A percentile compares a stretch with the other conserved stretches of the same genome.
phyloP scores from a whole-genome alignment of 2,113 vertebrate genomes.

The Bagarius yarrelli region DNA sequence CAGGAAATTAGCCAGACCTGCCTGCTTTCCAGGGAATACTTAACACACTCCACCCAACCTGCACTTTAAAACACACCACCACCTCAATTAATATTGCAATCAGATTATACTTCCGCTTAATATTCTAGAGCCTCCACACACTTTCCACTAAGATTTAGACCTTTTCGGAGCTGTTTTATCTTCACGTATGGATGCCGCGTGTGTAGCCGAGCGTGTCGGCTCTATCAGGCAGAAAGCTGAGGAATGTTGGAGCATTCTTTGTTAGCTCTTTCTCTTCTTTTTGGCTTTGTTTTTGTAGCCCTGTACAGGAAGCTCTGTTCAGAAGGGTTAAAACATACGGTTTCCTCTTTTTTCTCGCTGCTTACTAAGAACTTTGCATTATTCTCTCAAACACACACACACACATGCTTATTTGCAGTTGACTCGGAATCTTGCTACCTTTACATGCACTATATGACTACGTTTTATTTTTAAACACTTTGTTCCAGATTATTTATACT shows the following conservation, averaged over 20 bases:
- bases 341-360: slow-evolving; percentile 62
- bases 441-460: no score
- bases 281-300: slow-evolving; percentile 68
- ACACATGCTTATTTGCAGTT: slow-evolving; percentile 47
- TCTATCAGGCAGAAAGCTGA: slow-evolving; percentile 65
- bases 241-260: slow-evolving; percentile 66
- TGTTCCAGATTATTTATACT: no score
- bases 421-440: slow-evolving; percentile 45
- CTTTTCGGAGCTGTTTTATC: neutral
- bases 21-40: slow-evolving; percentile 39
- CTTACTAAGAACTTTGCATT: slow-evolving; percentile 54
- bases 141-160: neutral
- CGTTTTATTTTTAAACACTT: no score
- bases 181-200: neutral
- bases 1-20: slow-evolving; percentile 25
- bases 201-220: neutral
- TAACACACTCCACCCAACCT: slow-evolving; percentile 46
- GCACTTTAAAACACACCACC: neutral
- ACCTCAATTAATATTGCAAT: neutral
- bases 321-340: slow-evolving; percentile 62
- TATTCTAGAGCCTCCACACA: neutral
- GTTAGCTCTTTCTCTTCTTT: slow-evolving; percentile 31
- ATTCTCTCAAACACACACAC: slow-evolving; percentile 36
- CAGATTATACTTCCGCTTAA: neutral
- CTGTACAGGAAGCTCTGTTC: slow-evolving; percentile 70